Percentiles rank a stretch among this genome's conserved stretches.
phyloP scores from a whole-genome alignment of 2,797 vertebrate species.

The Uromys caudimaculatus region DNA sequence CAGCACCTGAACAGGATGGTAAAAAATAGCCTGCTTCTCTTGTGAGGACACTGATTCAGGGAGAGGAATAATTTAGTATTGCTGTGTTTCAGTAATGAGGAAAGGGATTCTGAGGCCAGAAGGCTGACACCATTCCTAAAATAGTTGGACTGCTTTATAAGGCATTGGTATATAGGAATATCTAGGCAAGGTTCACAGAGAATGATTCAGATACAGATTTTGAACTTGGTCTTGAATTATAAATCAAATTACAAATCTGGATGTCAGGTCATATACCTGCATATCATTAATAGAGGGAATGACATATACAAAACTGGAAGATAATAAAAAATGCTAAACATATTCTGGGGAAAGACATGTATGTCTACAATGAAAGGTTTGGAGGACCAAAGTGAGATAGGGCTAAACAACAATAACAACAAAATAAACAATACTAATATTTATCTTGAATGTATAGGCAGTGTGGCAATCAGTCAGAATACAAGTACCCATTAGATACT shows the following conservation, averaged over 20 bases:
- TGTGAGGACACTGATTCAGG: background rate
- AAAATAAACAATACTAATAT: background rate
- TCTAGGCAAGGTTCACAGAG: background rate
- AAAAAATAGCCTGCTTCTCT: background rate
- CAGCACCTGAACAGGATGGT: background rate
- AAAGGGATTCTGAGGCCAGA: background rate
- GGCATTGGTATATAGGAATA: background rate
- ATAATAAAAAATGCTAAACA: background rate
- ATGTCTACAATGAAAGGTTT: background rate
- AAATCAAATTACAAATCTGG: background rate
- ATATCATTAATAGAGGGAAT: background rate
- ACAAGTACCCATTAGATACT: background rate
- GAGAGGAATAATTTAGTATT: background rate
- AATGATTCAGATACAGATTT: conserved; percentile 12
- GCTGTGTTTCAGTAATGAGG: background rate
- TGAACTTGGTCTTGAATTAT: conserved; percentile 22
- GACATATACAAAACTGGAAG: background rate
- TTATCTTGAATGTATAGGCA: background rate
- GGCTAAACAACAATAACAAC: background rate
- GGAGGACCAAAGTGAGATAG: background rate
- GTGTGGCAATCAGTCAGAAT: background rate
- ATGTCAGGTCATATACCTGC: background rate
- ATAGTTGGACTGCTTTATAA: background rate
- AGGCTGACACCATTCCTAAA: background rate
- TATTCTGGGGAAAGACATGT: background rate